Evolutionary conservation across 2,888 invertebrate genomes (phyloP).

Genomic region (Agrotis segetum): DNA sequence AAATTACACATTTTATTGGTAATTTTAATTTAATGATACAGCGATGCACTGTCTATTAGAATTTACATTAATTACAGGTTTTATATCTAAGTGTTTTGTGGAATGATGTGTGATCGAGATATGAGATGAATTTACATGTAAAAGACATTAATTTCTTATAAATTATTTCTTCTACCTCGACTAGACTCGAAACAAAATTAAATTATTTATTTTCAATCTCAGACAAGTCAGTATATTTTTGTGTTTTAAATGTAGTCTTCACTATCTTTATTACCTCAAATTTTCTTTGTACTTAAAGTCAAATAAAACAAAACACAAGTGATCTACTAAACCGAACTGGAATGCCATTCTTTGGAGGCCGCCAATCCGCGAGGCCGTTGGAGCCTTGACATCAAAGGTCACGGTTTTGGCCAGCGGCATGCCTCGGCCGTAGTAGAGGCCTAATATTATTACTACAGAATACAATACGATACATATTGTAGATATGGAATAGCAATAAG

Average conservation of each 20-base stretch:
- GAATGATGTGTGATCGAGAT: conserved; percentile 35
- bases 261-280: neutral
- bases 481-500: neutral
- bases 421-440: conserved; percentile 28
- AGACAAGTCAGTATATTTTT: neutral
- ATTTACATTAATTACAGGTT: conserved; percentile 48
- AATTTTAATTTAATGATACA: conserved; percentile 56
- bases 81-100: conserved; percentile 33
- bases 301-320: conserved; percentile 9
- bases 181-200: too few species aligned
- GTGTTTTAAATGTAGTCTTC: neutral
- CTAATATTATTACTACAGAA: conserved; percentile 23
- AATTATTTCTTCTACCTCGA: too few species aligned
- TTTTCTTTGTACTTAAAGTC: neutral
- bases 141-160: conserved; percentile 2
- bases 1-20: conserved; percentile 59
- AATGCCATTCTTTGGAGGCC: conserved; percentile 48
- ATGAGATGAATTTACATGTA: conserved; percentile 18
- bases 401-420: conserved; percentile 66
- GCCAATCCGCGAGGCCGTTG: conserved; percentile 9
- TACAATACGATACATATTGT: conserved; percentile 4
- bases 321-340: conserved; percentile 58
- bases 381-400: conserved; percentile 71
- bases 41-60: conserved; percentile 41
- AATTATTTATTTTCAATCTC: neutral